These are phyloP conservation scores for Epinephelus fuscoguttatus DNA, from an alignment of 2,113 vertebrate genomes.

Conservation along the genomic window DNA sequence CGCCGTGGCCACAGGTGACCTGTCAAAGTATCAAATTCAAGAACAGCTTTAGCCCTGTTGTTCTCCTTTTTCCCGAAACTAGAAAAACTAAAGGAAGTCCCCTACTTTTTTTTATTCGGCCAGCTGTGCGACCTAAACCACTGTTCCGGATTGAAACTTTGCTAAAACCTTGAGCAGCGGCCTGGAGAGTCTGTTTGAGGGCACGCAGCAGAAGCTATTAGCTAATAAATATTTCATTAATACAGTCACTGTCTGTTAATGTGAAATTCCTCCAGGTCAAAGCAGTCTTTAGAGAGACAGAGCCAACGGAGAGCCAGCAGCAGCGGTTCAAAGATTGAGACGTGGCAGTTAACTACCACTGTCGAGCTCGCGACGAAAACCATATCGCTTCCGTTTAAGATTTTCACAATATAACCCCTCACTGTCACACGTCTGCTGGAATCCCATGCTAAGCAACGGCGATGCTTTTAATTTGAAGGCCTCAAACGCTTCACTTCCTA, in stretches of 20 bases:
- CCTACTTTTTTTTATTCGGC: slow-evolving; percentile 29
- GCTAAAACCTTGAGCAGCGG: neutral
- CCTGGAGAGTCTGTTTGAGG: neutral
- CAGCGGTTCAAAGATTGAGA: slow-evolving; percentile 76
- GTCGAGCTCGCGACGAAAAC: neutral
- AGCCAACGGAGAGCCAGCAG: slow-evolving; percentile 20
- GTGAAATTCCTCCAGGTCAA: slow-evolving; percentile 7
- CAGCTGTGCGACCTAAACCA: slow-evolving; percentile 44
- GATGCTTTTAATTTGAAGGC: slow-evolving; percentile 65
- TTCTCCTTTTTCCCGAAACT: slow-evolving; percentile 5
- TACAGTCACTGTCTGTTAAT: neutral
- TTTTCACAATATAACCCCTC: slow-evolving; percentile 54
- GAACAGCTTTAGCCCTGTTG: neutral
- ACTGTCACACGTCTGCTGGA: rapidly evolving
- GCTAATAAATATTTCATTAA: neutral
- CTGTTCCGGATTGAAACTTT: slow-evolving; percentile 63
- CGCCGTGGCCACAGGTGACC: slow-evolving; percentile 17
- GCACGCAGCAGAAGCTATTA: neutral
- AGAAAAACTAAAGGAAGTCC: slow-evolving; percentile 61
- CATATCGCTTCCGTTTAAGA: rapidly evolving
- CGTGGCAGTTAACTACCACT: slow-evolving; percentile 80
- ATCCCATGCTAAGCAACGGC: rapidly evolving
- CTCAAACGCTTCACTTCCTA: neutral
- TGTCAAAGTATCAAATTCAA: slow-evolving; percentile 23
- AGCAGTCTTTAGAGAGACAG: neutral